These are phyloP conservation scores for Saturnia pavonia DNA, from an alignment of 2,888 invertebrate genomes.

Conservation along the genomic window DNA sequence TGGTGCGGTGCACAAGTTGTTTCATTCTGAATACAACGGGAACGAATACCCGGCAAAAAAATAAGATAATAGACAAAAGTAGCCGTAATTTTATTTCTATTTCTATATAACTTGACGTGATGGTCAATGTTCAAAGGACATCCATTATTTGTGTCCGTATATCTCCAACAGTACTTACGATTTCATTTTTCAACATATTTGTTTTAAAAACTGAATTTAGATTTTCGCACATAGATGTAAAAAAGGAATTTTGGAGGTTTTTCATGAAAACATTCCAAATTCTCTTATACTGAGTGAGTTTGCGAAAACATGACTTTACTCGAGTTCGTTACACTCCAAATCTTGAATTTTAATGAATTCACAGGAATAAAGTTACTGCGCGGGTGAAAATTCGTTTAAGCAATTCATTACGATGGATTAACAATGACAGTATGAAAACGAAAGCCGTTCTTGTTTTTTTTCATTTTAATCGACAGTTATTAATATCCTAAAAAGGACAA, in stretches of 20 bases:
- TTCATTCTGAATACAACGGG: no score
- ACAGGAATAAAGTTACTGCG: background rate
- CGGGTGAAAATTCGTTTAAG: background rate
- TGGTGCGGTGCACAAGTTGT: no score
- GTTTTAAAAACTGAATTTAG: no score
- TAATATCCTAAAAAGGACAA: background rate
- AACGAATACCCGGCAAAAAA: no score
- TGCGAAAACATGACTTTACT: constrained; percentile 5
- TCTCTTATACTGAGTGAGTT: constrained; percentile 4
- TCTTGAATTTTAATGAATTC: constrained; percentile 7
- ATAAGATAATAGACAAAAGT: no score
- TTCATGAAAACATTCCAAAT: background rate
- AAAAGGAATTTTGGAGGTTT: background rate
- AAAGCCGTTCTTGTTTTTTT: background rate
- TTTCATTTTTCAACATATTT: no score
- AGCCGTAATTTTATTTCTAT: no score
- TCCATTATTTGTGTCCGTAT: no score
- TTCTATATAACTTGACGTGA: no score
- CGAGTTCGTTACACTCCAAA: constrained; percentile 3
- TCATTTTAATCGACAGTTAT: background rate
- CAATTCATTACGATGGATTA: background rate
- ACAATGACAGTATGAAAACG: background rate
- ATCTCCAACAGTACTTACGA: no score
- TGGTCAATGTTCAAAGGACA: no score
- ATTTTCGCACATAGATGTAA: background rate